Percentiles rank a stretch among this genome's conserved stretches.
Evolutionary conservation across 2,113 vertebrate species (phyloP).

Genomic region (Gasterosteus nipponicus): DNA sequence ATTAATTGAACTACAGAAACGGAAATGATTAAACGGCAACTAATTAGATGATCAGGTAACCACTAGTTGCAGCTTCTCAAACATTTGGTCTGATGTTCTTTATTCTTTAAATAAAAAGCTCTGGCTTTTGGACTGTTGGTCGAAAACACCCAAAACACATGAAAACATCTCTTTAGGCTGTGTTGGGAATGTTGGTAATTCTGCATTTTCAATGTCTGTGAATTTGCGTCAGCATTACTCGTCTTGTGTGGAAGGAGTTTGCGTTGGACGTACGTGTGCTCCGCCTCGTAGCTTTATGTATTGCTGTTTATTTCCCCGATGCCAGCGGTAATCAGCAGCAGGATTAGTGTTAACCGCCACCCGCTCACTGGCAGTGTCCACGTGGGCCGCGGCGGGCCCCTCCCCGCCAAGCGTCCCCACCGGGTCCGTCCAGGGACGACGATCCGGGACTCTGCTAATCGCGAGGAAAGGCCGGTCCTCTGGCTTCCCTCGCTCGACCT

Average conservation of each 20-base stretch:
- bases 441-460: slow-evolving; percentile 60
- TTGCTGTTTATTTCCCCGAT: slow-evolving; percentile 78
- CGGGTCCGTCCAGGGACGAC: slow-evolving; percentile 29
- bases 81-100: not conserved
- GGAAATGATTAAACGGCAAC: not conserved
- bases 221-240: slow-evolving; percentile 30
- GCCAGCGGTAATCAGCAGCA: slow-evolving; percentile 76
- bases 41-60: not conserved
- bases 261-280: slow-evolving; percentile 40
- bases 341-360: slow-evolving; percentile 81
- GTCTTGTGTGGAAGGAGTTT: slow-evolving; percentile 29
- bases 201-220: not conserved
- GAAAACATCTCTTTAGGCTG: not conserved
- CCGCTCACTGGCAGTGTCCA: slow-evolving; percentile 71
- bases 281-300: slow-evolving; percentile 66
- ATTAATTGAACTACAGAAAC: not conserved
- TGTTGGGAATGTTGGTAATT: not conserved
- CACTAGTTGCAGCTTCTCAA: not conserved
- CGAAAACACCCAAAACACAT: not conserved
- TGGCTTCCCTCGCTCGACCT: slow-evolving; percentile 65
- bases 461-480: slow-evolving; percentile 56
- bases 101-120: not conserved
- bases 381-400: slow-evolving; percentile 55
- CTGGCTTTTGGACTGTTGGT: not conserved
- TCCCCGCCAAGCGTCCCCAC: slow-evolving; percentile 23